phyloP scores from a whole-genome alignment of 2,113 vertebrate genomes.

The Eubucco bourcierii region DNA sequence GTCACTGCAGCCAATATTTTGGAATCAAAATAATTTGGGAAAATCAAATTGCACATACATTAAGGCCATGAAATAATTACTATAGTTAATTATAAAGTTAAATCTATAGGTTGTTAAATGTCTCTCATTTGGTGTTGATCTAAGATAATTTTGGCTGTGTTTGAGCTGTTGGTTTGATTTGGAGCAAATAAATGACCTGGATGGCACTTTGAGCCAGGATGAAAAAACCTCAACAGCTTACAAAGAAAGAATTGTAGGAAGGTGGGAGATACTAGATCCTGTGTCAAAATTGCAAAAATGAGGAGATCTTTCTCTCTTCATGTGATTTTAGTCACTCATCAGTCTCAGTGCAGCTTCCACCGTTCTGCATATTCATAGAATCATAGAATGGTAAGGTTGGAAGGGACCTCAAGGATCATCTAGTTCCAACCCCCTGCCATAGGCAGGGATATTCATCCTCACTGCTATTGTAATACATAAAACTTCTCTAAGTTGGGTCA shows the following conservation, averaged over 20 bases:
- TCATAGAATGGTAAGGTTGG: no score
- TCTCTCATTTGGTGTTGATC: neutral
- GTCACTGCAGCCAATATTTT: neutral
- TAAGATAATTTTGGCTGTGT: neutral
- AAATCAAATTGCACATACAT: neutral
- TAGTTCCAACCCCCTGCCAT: no score
- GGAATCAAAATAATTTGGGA: neutral
- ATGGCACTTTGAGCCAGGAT: neutral
- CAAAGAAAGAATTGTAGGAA: neutral
- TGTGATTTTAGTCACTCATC: neutral
- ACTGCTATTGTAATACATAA: neutral
- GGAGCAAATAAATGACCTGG: neutral
- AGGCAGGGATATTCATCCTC: neutral
- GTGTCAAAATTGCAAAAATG: neutral
- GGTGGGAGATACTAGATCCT: neutral
- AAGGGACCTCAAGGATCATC: no score
- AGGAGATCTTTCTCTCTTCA: neutral
- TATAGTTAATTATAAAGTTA: neutral
- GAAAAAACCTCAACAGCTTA: neutral
- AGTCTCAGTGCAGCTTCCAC: neutral
- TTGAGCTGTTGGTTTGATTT: neutral
- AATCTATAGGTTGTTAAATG: neutral
- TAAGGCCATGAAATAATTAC: neutral
- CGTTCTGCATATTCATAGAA: neutral
- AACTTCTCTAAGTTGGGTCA: neutral